Conservation (phyloP, 1,140 invertebrate species). For the Tenebrio molitor region DNA sequence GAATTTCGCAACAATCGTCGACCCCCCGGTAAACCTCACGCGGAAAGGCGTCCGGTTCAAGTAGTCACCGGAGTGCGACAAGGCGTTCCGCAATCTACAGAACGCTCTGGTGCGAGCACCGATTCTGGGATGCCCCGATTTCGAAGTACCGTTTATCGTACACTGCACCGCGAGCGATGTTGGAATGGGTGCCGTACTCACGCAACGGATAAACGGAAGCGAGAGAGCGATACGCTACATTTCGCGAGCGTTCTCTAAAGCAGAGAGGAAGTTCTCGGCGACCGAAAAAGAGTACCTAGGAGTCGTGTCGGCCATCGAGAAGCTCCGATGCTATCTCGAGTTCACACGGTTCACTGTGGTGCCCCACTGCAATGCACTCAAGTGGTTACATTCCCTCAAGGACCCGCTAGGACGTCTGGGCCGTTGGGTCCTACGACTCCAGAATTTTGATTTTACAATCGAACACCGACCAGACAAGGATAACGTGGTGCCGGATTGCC, state of each 20-base stretch:
- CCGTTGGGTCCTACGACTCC: constrained; percentile 65
- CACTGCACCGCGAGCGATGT: too few relatives aligned
- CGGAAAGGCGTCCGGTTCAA: constrained; percentile 44
- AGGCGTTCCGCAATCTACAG: constrained; percentile 4
- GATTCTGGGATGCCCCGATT: constrained; percentile 61
- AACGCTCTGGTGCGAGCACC: constrained; percentile 48
- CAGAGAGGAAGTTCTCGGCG: constrained; percentile 63
- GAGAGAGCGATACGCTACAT: constrained; percentile 46
- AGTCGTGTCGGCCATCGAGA: constrained; percentile 63
- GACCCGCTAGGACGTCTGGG: constrained; percentile 61
- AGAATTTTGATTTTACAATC: constrained; percentile 64
- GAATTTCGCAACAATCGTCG: constrained; percentile 54
- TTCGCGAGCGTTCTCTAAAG: constrained; percentile 58
- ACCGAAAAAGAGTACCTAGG: constrained; percentile 66
- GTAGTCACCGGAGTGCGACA: constrained; percentile 8
- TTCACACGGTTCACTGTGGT: constrained; percentile 63
- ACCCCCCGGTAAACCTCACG: constrained; percentile 53
- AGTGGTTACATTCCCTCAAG: constrained; percentile 9
- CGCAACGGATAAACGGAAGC: not conserved
- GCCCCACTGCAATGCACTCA: constrained; percentile 1
- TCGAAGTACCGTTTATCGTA: constrained; percentile 57
- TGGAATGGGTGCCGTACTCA: constrained; percentile 54
- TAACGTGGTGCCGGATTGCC: constrained; percentile 61
- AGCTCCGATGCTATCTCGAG: constrained; percentile 60
- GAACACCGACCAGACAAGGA: constrained; percentile 62